phyloP scores from a whole-genome alignment of 2,797 vertebrate genomes.

The Australoheros facetus region DNA sequence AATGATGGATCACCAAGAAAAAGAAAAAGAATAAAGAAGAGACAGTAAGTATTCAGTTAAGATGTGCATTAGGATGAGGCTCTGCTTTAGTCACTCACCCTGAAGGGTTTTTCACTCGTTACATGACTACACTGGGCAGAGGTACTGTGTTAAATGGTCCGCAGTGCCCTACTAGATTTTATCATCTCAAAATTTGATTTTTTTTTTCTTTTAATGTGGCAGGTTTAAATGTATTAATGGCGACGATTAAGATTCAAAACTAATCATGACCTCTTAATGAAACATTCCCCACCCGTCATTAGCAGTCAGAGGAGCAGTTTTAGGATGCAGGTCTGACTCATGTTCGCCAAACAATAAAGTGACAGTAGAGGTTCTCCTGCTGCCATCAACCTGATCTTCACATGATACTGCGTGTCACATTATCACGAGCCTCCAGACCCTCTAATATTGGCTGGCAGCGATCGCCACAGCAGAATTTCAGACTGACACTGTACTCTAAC shows the following conservation, averaged over 20 bases:
- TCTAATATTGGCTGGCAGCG: not conserved
- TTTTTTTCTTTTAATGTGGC: no score
- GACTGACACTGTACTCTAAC: not conserved
- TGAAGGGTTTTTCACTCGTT: not conserved
- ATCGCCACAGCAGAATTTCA: not conserved
- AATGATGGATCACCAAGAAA: fast-evolving
- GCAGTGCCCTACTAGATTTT: not conserved
- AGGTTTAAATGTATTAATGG: not conserved
- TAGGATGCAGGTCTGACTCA: not conserved
- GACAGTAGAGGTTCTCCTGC: not conserved
- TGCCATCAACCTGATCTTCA: not conserved
- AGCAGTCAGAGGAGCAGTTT: not conserved
- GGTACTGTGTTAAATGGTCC: fast-evolving
- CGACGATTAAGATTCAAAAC: not conserved
- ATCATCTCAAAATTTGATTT: not conserved
- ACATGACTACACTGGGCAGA: not conserved
- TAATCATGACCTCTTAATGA: not conserved
- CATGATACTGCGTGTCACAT: not conserved
- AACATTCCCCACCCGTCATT: not conserved
- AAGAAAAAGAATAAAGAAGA: no score
- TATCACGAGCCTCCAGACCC: not conserved
- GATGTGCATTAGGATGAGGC: not conserved
- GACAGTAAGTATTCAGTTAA: not conserved
- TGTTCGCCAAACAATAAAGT: not conserved
- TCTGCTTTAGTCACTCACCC: not conserved